Conservation (phyloP, 2,113 vertebrate genomes). For the Pelmatolapia mariae region DNA sequence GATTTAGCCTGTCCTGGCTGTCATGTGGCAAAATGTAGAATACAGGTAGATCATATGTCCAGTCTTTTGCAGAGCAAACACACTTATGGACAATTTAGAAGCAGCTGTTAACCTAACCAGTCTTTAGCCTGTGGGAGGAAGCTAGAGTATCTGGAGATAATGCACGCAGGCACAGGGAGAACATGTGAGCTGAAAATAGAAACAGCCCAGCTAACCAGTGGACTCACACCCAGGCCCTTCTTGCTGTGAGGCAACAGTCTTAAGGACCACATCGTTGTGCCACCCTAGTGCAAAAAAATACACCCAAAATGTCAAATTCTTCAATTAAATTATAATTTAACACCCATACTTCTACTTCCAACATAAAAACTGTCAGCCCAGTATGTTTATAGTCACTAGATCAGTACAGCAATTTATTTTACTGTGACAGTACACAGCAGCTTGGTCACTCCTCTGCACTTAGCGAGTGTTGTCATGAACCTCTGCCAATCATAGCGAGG, state of each 20-base stretch:
- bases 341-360: not conserved
- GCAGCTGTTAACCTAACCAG: not conserved
- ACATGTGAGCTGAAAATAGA: not conserved
- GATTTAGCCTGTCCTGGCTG: not conserved
- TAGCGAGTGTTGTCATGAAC: not conserved
- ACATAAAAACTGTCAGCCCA: not conserved
- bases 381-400: not conserved
- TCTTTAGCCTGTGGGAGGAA: not conserved
- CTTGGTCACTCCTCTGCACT: not conserved
- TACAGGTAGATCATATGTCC: not conserved
- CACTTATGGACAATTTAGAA: not conserved
- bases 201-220: not conserved
- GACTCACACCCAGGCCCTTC: not conserved
- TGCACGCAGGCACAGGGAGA: not conserved
- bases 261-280: not conserved
- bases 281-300: not conserved
- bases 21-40: not conserved
- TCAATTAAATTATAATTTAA: not conserved
- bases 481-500: constrained; percentile 23
- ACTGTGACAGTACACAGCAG: not conserved
- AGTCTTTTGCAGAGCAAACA: not conserved
- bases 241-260: not conserved
- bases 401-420: not conserved
- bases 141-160: not conserved
- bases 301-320: not conserved